Conservation (phyloP, 2,797 vertebrate genomes). For the Malacoctenus gilli region DNA sequence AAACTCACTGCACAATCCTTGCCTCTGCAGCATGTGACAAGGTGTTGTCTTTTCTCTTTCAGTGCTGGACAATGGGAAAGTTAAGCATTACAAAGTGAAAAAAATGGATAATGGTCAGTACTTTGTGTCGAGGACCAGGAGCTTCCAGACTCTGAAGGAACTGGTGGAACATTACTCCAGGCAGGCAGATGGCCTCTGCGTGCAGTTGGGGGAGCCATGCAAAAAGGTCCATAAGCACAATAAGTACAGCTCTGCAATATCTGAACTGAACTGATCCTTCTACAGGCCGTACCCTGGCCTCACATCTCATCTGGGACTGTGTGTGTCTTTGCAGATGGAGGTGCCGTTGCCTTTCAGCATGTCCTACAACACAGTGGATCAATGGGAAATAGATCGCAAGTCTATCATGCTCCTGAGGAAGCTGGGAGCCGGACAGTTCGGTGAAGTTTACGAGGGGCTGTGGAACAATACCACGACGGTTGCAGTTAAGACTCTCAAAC, state of each 20-base stretch:
- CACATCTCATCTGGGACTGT: accelerated
- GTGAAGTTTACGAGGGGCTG: slow-evolving; percentile 91
- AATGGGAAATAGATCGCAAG: slow-evolving; percentile 92
- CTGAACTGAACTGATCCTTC: not conserved
- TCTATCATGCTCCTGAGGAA: slow-evolving; percentile 86
- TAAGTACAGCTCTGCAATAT: no score
- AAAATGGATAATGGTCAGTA: slow-evolving; percentile 79
- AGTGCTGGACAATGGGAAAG: slow-evolving; percentile 85
- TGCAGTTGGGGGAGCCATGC: slow-evolving; percentile 85
- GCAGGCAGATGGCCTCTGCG: slow-evolving; percentile 85
- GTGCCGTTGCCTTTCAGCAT: slow-evolving; percentile 84
- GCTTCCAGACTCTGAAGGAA: slow-evolving; percentile 82
- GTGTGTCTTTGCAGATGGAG: slow-evolving; percentile 62
- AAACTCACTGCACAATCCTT: no score
- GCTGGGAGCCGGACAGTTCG: slow-evolving; percentile 93
- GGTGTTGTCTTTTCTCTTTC: slow-evolving; percentile 50
- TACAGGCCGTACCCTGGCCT: not conserved
- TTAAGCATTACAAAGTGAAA: slow-evolving; percentile 93
- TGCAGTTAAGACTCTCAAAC: slow-evolving; percentile 94
- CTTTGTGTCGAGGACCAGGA: slow-evolving; percentile 77
- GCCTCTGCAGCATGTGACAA: no score
- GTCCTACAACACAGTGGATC: slow-evolving; percentile 93
- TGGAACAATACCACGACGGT: slow-evolving; percentile 93
- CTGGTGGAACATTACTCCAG: slow-evolving; percentile 85
- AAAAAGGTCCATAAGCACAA: slow-evolving; percentile 83